Conservation (phyloP, 2,113 vertebrate species). For the Physeter macrocephalus region DNA sequence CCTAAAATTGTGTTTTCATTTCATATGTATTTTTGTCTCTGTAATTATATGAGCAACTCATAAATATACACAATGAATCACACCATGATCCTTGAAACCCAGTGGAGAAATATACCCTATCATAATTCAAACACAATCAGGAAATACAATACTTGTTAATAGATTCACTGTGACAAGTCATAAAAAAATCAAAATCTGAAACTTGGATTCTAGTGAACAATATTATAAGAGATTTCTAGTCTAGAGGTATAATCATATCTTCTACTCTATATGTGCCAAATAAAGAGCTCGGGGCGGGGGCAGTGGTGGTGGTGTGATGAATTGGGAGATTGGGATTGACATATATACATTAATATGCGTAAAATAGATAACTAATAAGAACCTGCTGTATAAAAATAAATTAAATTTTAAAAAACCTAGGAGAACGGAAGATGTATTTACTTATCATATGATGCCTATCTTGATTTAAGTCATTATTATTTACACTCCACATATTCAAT, state of each 20-base stretch:
- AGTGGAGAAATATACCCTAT: not conserved
- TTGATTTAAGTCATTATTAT: not conserved
- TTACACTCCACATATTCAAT: not conserved
- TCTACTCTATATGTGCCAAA: not conserved
- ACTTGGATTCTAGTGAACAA: not conserved
- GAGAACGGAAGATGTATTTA: not conserved
- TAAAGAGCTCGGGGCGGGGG: not conserved
- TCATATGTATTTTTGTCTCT: not conserved
- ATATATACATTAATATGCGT: no score
- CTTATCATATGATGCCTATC: not conserved
- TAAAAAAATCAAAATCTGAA: not conserved
- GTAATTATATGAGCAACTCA: not conserved
- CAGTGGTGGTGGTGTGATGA: no score
- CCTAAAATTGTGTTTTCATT: not conserved
- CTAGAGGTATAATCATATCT: not conserved
- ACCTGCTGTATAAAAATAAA: no score
- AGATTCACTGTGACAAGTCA: not conserved
- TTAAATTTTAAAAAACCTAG: not conserved
- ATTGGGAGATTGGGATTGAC: no score
- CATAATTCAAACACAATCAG: not conserved
- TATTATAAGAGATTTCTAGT: not conserved
- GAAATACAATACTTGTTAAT: not conserved
- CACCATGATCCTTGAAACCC: not conserved
- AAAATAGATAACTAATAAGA: no score
- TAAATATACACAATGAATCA: not conserved